These are phyloP conservation scores for Caenorhabditis sp. DNA, from an alignment of 2,888 invertebrate genomes.

Conservation along the genomic window DNA sequence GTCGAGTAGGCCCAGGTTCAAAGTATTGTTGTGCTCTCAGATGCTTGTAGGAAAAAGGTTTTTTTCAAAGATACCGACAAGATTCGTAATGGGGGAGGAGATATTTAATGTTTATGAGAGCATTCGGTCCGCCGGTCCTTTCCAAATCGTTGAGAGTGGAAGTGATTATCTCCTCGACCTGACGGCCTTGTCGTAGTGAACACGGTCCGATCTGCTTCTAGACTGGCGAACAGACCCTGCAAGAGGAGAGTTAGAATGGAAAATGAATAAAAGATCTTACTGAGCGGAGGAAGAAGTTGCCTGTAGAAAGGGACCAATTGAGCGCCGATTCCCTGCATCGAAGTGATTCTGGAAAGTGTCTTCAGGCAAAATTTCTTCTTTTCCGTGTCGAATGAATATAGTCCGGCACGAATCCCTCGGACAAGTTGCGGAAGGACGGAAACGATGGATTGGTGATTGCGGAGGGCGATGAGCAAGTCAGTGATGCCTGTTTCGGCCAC, in stretches of 20 bases:
- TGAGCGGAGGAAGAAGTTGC: slow-evolving; percentile 91
- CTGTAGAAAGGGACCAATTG: slow-evolving; percentile 97
- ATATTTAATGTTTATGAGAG: slow-evolving; percentile 97
- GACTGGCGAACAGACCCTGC: slow-evolving; percentile 58
- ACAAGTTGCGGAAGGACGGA: slow-evolving; percentile 58
- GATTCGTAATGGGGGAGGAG: slow-evolving; percentile 98
- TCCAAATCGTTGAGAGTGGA: slow-evolving; percentile 89
- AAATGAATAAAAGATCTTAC: no score
- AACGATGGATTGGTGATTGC: slow-evolving; percentile 34
- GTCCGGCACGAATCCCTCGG: slow-evolving; percentile 67
- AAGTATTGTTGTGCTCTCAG: no score
- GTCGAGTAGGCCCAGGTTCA: neutral
- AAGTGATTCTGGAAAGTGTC: slow-evolving; percentile 64
- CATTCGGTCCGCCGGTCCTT: slow-evolving; percentile 93
- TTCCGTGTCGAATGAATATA: slow-evolving; percentile 65
- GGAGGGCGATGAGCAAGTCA: slow-evolving; percentile 62
- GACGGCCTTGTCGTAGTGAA: slow-evolving; percentile 55
- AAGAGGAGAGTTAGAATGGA: neutral
- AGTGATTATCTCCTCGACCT: slow-evolving; percentile 56
- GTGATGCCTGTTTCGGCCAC: slow-evolving; percentile 68
- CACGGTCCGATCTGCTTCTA: slow-evolving; percentile 49
- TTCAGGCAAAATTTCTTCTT: slow-evolving; percentile 66
- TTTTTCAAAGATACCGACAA: slow-evolving; percentile 79
- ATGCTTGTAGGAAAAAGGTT: no score
- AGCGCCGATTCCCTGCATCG: slow-evolving; percentile 86